These are phyloP conservation scores for Clivina fossor DNA, from an alignment of 2,888 invertebrate species.

Conservation along the genomic window DNA sequence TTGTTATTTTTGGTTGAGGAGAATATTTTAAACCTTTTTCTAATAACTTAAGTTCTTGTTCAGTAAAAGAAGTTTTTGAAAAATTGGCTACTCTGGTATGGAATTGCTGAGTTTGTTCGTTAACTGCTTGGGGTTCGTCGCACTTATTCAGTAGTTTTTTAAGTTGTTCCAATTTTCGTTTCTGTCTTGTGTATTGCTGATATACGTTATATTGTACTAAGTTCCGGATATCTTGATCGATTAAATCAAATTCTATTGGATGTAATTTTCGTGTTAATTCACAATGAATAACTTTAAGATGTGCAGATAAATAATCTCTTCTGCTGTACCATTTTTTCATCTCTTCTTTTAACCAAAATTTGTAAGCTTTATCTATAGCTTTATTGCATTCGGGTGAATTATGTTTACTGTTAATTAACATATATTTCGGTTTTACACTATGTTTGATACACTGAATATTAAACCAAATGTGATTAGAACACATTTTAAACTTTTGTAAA, in stretches of 20 bases:
- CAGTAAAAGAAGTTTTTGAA: too few species aligned
- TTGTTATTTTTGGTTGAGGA: too few species aligned
- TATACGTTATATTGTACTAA: not conserved
- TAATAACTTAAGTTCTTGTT: too few species aligned
- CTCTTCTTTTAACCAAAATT: slow-evolving; percentile 1
- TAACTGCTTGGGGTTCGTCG: too few species aligned
- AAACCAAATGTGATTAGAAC: slow-evolving; percentile 15
- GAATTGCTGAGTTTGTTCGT: too few species aligned
- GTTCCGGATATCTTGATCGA: slow-evolving; percentile 2
- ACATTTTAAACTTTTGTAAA: slow-evolving; percentile 12
- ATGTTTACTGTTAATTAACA: slow-evolving; percentile 7
- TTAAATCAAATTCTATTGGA: slow-evolving; percentile 17
- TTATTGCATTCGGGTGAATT: not conserved
- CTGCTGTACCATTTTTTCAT: slow-evolving; percentile 7
- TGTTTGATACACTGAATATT: slow-evolving; percentile 8
- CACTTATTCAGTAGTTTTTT: too few species aligned
- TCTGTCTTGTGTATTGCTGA: too few species aligned
- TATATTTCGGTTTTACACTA: slow-evolving; percentile 6
- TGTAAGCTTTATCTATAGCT: slow-evolving; percentile 5
- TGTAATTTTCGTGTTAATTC: not conserved
- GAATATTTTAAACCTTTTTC: too few species aligned
- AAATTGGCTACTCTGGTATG: too few species aligned
- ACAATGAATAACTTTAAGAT: slow-evolving; percentile 10
- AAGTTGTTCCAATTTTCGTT: too few species aligned
- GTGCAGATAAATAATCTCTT: slow-evolving; percentile 2